Percentiles rank a stretch among this genome's conserved stretches.
Conservation (phyloP, 2,113 vertebrate genomes). For the Syngnathus scovelli region DNA sequence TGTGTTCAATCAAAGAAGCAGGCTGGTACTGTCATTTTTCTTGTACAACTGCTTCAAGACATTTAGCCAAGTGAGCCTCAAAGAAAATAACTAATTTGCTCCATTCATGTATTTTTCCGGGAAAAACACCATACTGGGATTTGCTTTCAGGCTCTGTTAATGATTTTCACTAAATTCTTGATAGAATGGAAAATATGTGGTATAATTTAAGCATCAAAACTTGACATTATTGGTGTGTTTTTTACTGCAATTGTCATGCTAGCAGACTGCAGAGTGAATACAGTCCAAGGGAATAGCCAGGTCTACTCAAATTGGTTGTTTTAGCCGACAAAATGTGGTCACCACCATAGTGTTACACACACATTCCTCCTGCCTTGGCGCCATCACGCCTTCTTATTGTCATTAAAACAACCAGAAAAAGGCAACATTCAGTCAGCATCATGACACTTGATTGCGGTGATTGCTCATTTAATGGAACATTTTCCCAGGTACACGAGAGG, state of each 20-base stretch:
- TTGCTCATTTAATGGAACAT: slow-evolving; percentile 30
- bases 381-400: too few relatives aligned
- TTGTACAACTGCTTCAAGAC: slow-evolving; percentile 2
- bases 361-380: too few relatives aligned
- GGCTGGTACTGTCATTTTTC: neutral
- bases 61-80: neutral
- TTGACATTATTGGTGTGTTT: neutral
- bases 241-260: too few relatives aligned
- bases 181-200: neutral
- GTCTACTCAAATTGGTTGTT: too few relatives aligned
- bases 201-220: neutral
- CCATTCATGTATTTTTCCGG: slow-evolving; percentile 2
- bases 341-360: too few relatives aligned
- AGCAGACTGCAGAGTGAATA: too few relatives aligned
- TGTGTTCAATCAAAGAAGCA: neutral
- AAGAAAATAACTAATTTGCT: slow-evolving; percentile 1
- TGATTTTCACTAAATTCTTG: neutral
- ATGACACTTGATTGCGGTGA: slow-evolving; percentile 15
- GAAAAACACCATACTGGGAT: neutral
- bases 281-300: too few relatives aligned
- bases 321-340: too few relatives aligned
- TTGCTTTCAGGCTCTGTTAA: neutral
- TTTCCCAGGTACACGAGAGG: slow-evolving; percentile 22
- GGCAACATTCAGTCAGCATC: slow-evolving; percentile 7
- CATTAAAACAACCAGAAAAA: neutral